A percentile compares a stretch with the other conserved stretches of the same genome.
Conservation (phyloP, 2,888 invertebrate genomes). For the Hypsopygia costalis region DNA sequence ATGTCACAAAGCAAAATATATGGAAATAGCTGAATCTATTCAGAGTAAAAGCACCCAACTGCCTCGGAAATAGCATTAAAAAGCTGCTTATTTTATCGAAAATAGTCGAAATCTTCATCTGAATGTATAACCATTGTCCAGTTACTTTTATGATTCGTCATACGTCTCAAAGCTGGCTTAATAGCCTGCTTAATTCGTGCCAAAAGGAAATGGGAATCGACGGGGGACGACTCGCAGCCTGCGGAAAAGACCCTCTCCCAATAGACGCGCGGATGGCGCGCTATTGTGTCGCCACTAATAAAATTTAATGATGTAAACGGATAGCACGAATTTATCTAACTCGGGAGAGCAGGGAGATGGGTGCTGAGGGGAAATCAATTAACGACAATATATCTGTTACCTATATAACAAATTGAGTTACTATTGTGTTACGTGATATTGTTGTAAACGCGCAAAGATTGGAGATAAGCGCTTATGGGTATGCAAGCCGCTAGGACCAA, state of each 20-base stretch:
- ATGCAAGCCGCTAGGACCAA: no score
- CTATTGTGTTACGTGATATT: constrained; percentile 48
- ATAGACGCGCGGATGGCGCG: constrained; percentile 49
- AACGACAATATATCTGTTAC: constrained; percentile 55
- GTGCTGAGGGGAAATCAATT: constrained; percentile 70
- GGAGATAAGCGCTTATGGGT: not conserved
- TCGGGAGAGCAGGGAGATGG: constrained; percentile 50
- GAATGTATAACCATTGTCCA: constrained; percentile 53
- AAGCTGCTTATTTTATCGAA: constrained; percentile 39
- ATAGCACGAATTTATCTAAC: constrained; percentile 75
- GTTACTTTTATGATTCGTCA: constrained; percentile 68
- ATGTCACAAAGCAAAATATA: constrained; percentile 23
- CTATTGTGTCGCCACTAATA: constrained; percentile 75
- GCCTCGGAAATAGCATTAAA: constrained; percentile 24
- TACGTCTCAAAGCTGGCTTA: constrained; percentile 70
- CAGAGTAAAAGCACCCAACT: constrained; percentile 23
- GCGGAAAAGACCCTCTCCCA: constrained; percentile 65
- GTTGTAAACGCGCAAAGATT: constrained; percentile 34
- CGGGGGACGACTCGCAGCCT: constrained; percentile 49
- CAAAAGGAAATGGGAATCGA: constrained; percentile 73
- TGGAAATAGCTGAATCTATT: constrained; percentile 20
- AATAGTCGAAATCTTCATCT: constrained; percentile 49
- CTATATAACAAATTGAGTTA: constrained; percentile 53
- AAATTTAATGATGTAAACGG: constrained; percentile 80
- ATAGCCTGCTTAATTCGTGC: constrained; percentile 76